These are phyloP conservation scores for Agapornis canus DNA, from an alignment of 2,797 vertebrate species.

Conservation along the genomic window DNA sequence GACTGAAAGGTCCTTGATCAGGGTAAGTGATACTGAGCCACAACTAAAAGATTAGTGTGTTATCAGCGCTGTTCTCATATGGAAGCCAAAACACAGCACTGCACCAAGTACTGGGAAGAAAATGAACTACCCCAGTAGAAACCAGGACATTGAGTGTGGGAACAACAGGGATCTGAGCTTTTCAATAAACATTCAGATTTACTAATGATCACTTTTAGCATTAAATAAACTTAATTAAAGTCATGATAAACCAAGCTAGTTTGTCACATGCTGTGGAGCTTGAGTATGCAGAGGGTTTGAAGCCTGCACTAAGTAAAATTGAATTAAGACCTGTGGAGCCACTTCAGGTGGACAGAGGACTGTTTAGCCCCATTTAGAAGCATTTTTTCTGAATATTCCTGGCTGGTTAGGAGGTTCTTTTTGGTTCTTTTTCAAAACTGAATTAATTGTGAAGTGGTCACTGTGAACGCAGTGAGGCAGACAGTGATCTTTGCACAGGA, in stretches of 20 bases:
- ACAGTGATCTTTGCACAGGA: not conserved
- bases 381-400: not conserved
- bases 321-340: not conserved
- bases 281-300: not conserved
- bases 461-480: not conserved
- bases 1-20: not conserved
- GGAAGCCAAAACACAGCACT: not conserved
- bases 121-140: not conserved
- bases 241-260: not conserved
- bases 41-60: not conserved
- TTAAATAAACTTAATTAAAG: not conserved
- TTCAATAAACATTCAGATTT: rapidly evolving
- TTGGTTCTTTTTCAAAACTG: not conserved
- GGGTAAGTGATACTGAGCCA: not conserved
- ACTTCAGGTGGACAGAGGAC: not conserved
- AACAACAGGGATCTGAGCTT: rapidly evolving
- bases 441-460: not conserved
- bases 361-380: not conserved
- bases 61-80: not conserved
- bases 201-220: rapidly evolving
- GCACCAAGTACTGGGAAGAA: not conserved
- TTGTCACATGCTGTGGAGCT: not conserved
- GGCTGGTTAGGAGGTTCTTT: not conserved
- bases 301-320: not conserved
- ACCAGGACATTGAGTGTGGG: not conserved